These are phyloP conservation scores for Drosophila repleta DNA, from an alignment of 1,140 invertebrate genomes.

Conservation along the genomic window DNA sequence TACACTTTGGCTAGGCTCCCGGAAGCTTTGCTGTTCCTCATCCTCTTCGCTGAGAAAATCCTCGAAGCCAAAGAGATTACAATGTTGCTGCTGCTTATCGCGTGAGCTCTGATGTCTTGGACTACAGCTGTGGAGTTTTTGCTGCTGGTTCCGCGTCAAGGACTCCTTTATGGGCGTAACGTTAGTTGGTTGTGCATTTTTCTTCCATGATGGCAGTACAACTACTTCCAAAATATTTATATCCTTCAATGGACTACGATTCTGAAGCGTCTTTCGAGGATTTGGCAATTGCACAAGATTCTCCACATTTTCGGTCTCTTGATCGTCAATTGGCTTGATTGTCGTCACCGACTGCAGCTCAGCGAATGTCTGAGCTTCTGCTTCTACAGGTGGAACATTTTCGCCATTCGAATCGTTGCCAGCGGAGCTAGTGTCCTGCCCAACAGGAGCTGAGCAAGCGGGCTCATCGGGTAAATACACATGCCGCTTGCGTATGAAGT, in stretches of 20 bases:
- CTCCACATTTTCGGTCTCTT: slow-evolving; percentile 45
- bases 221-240: slow-evolving; percentile 77
- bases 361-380: neutral
- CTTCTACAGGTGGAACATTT: slow-evolving; percentile 50
- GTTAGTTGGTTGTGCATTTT: slow-evolving; percentile 28
- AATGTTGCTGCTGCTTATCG: neutral
- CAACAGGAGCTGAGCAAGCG: neutral
- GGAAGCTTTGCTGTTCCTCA: too few relatives aligned
- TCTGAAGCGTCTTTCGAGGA: slow-evolving; percentile 53
- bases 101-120: neutral
- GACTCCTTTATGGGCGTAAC: slow-evolving; percentile 35
- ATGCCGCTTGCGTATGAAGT: slow-evolving; percentile 47
- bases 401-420: slow-evolving; percentile 72
- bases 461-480: slow-evolving; percentile 58
- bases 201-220: slow-evolving; percentile 65
- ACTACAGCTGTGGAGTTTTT: neutral
- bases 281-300: slow-evolving; percentile 70
- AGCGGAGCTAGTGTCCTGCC: neutral
- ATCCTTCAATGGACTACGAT: slow-evolving; percentile 66
- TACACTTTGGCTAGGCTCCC: slow-evolving; percentile 11
- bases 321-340: slow-evolving; percentile 3
- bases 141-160: slow-evolving; percentile 16
- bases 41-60: slow-evolving; percentile 52
- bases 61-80: slow-evolving; percentile 64
- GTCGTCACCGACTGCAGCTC: neutral